phyloP scores from a whole-genome alignment of 2,888 invertebrate genomes.

The Trachelus iudaicus region DNA sequence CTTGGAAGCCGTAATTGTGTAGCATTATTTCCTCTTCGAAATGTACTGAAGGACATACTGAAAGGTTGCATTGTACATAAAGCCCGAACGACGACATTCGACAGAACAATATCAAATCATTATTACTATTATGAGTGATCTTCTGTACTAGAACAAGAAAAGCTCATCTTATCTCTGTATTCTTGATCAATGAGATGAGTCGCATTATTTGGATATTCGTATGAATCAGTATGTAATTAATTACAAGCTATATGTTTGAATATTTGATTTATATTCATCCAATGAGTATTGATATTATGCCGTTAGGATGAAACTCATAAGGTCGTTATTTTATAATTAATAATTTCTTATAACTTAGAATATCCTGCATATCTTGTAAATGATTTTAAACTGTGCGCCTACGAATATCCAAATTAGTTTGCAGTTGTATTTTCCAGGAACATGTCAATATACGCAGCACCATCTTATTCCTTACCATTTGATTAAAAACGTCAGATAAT shows the following conservation, averaged over 20 bases:
- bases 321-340: background rate
- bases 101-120: constrained; percentile 28
- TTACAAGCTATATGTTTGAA: background rate
- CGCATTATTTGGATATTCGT: background rate
- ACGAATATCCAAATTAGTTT: background rate
- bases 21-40: constrained; percentile 39
- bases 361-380: background rate
- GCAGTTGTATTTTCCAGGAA: background rate
- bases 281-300: background rate
- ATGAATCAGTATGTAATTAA: background rate
- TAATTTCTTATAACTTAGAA: background rate
- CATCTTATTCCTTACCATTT: background rate
- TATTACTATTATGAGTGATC: constrained; percentile 30
- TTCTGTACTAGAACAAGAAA: constrained; percentile 31
- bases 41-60: constrained; percentile 22
- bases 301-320: background rate
- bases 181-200: constrained; percentile 22
- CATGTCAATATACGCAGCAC: background rate
- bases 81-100: constrained; percentile 20
- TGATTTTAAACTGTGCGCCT: background rate
- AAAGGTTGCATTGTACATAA: constrained; percentile 35
- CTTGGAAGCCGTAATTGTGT: constrained; percentile 34
- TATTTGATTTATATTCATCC: background rate
- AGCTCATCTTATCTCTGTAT: constrained; percentile 30
- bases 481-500: background rate